Conservation (phyloP, 2,797 vertebrate genomes). For the Sebastes diploproa region DNA sequence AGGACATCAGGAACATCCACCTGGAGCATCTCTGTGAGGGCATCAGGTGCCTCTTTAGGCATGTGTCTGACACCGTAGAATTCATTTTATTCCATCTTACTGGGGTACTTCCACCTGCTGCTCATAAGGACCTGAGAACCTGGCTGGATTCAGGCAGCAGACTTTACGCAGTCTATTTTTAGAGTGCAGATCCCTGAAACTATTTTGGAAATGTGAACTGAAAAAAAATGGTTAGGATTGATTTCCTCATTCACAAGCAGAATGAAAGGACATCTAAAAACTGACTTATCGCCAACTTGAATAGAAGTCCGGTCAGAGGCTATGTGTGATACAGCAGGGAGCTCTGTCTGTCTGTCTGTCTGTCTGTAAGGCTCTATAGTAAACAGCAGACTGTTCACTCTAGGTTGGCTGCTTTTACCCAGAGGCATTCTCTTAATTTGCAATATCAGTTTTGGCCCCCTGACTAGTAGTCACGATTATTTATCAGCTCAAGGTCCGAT, state of each 20-base stretch:
- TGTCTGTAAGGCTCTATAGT: too few species aligned
- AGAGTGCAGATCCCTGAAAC: constrained; percentile 61
- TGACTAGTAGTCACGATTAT: too few species aligned
- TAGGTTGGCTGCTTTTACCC: too few species aligned
- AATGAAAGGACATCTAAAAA: background rate
- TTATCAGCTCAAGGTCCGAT: too few species aligned
- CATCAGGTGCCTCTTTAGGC: background rate
- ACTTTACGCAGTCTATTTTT: constrained; percentile 74
- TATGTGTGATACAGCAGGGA: too few species aligned
- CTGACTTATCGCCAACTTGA: background rate
- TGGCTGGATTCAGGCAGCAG: constrained; percentile 59
- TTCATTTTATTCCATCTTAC: background rate
- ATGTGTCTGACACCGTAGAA: background rate
- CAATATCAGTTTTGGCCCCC: too few species aligned
- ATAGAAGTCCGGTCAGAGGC: background rate
- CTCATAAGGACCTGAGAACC: constrained; percentile 14
- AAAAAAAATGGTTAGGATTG: constrained; percentile 24
- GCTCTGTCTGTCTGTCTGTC: too few species aligned
- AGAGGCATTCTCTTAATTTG: too few species aligned
- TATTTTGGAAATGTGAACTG: constrained; percentile 62
- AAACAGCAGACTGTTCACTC: too few species aligned
- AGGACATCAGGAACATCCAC: background rate
- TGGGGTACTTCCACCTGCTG: constrained; percentile 5
- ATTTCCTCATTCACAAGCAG: constrained; percentile 6
- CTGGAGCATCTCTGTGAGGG: background rate